phyloP scores from a whole-genome alignment of 1,140 invertebrate species.

The Macrobrachium nipponense region DNA sequence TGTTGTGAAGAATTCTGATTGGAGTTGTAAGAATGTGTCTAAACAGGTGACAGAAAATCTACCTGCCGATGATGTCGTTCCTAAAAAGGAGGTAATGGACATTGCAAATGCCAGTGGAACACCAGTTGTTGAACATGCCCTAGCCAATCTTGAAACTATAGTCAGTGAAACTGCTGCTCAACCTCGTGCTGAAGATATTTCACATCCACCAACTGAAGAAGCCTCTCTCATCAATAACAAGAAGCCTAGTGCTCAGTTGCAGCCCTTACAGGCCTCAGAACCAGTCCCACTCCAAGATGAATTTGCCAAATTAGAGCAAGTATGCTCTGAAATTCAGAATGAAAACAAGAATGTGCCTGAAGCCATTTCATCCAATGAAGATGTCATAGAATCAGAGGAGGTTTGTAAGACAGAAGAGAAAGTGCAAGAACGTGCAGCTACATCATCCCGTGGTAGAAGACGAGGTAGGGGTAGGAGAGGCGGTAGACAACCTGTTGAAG shows the following conservation, averaged over 20 bases:
- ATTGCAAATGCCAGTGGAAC: constrained; percentile 21
- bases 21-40: not conserved
- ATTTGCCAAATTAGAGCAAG: constrained; percentile 45
- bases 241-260: constrained; percentile 6
- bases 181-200: constrained; percentile 38
- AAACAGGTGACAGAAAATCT: not conserved
- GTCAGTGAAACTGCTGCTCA: constrained; percentile 50
- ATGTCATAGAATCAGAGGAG: constrained; percentile 21
- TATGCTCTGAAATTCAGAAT: constrained; percentile 56
- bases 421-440: constrained; percentile 17
- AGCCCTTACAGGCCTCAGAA: not conserved
- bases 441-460: constrained; percentile 29
- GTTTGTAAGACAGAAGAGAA: constrained; percentile 12
- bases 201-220: constrained; percentile 43
- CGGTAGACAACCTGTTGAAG: constrained; percentile 10
- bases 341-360: constrained; percentile 24
- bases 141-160: constrained; percentile 52
- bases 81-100: not conserved
- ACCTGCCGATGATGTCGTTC: not conserved
- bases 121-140: constrained; percentile 33
- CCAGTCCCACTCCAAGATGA: constrained; percentile 46
- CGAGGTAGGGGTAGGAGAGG: constrained; percentile 48
- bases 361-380: constrained; percentile 2
- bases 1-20: too few species aligned
- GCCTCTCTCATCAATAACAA: constrained; percentile 30